A percentile compares a stretch with the other conserved stretches of the same genome.
Evolutionary conservation across 2,113 vertebrate genomes (phyloP).

Genomic region (Myodes glareolus): DNA sequence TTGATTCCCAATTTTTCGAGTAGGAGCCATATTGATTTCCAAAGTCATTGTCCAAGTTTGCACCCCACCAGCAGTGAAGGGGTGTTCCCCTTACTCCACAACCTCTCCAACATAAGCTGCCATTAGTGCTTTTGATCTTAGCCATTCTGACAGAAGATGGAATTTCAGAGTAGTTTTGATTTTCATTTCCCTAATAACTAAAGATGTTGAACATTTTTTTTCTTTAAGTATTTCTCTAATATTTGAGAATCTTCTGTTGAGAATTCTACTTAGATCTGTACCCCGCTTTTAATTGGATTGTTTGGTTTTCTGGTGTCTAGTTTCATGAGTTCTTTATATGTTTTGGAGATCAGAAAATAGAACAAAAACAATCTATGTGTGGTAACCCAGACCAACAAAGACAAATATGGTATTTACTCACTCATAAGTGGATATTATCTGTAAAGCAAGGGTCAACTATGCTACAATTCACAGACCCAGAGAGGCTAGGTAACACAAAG

Average conservation of each 20-base stretch:
- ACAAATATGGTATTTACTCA: not conserved
- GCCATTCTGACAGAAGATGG: no score
- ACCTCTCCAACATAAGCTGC: no score
- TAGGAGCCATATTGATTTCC: no score
- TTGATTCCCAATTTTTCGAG: no score
- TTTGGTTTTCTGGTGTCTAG: not conserved
- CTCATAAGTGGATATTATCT: not conserved
- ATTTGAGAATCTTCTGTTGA: not conserved
- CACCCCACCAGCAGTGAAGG: no score
- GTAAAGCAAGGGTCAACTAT: not conserved
- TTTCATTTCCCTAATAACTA: not conserved
- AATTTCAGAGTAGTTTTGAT: not conserved
- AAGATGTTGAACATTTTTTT: not conserved
- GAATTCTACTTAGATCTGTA: not conserved
- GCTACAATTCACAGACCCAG: not conserved
- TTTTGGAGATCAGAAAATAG: not conserved
- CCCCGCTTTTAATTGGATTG: not conserved
- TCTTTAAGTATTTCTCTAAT: not conserved
- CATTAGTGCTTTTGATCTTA: no score
- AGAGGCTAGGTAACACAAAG: not conserved
- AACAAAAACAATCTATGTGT: no score
- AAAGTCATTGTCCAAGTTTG: no score
- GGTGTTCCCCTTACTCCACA: no score
- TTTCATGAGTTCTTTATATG: not conserved
- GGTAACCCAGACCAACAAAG: not conserved